phyloP scores from a whole-genome alignment of 2,888 invertebrate species.

The Coremacera marginata region DNA sequence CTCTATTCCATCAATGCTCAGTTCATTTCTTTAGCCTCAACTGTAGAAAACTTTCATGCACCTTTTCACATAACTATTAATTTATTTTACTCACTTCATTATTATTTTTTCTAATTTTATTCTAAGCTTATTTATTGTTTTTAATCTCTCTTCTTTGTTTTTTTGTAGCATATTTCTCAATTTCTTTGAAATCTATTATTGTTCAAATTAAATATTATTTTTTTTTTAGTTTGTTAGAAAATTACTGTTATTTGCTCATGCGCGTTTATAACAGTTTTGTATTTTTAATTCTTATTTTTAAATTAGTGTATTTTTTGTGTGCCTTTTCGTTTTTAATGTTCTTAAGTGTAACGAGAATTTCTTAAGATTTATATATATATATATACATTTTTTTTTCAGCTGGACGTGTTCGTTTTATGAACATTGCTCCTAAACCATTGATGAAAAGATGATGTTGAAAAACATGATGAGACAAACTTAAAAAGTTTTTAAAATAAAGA shows the following conservation, averaged over 20 bases:
- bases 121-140: neutral
- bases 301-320: neutral
- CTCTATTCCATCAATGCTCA: neutral
- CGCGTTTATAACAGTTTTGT: neutral
- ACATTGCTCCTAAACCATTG: conserved; percentile 38
- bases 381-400: conserved; percentile 18
- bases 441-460: conserved; percentile 36
- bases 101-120: no score
- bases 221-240: conserved; percentile 1
- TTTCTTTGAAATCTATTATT: neutral
- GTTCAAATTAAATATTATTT: neutral
- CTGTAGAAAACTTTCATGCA: neutral
- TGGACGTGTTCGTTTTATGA: conserved; percentile 39
- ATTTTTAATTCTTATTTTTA: neutral
- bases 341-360: neutral
- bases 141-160: neutral
- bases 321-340: neutral
- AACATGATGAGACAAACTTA: conserved; percentile 24
- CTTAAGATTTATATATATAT: neutral
- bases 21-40: neutral
- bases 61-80: neutral
- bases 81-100: neutral
- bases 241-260: neutral
- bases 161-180: neutral
- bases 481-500: conserved; percentile 34